Base-by-base conservation (phyloP, 1,140 invertebrate species). In the Caenorhabditis remanei region DNA sequence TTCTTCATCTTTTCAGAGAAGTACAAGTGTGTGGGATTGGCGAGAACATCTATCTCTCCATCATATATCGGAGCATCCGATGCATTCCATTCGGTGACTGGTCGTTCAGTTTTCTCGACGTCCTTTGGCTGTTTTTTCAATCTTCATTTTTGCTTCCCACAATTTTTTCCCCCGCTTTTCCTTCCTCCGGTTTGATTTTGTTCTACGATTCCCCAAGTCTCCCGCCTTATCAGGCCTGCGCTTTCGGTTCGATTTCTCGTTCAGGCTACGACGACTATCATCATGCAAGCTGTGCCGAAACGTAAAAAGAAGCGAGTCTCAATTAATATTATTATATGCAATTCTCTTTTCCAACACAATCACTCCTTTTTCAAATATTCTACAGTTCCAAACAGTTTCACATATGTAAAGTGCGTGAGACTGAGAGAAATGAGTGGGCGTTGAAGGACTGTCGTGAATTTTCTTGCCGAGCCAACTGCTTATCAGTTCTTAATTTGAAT, bases 231-330 rank as follows among this genome's bases (percentile, higher is more conserved):
- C 71, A 79, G 21, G 46, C 71, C 71, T 43, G 19, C 71, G 16
- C 71, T 53, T 11, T 79, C 46, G 46, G 71, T 50, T 79, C 71
- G 46, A 50, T 46, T 41, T 79, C 71, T 79, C 71, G 71, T 79
- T 79, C 71, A 79, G 32, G 40, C 43, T 6, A 48, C 21, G 67
- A 75, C 71, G n/a, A 79, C 41, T 46, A 71, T 71, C 65, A 71
- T 46, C 65, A 71, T 53, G 53, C 71, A 79, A 79, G 71, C 71
- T 41, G 71, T 79, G 71, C 71, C 71, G 46, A 48, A 21, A 50
- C 71, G 46, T 79, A 71, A 71, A 46, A 71, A 71, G 71, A 79
- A 79, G 71, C 71, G 71, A 79, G 71, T 79, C 46, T 79, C 71
- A 21, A 79, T 79, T 50, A 79, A 50, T 79, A 79, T 79, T 50